These are phyloP conservation scores for Dascillus cervinus DNA, from an alignment of 2,888 invertebrate species.

Conservation along the genomic window DNA sequence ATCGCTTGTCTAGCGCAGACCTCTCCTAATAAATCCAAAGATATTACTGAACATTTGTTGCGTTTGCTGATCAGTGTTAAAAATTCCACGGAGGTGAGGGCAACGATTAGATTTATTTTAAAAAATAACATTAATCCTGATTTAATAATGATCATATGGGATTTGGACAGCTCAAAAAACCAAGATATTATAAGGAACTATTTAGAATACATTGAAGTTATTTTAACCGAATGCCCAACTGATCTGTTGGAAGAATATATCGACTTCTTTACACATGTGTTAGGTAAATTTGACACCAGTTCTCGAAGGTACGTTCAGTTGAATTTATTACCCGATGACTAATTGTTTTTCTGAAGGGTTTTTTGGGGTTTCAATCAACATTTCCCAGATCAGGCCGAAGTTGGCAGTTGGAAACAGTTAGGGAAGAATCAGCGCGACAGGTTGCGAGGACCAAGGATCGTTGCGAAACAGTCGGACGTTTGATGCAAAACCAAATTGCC, in stretches of 20 bases:
- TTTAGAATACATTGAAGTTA: slow-evolving; percentile 75
- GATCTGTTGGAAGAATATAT: slow-evolving; percentile 76
- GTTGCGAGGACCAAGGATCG: no score
- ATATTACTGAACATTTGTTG: slow-evolving; percentile 75
- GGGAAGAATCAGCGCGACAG: no score
- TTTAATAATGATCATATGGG: slow-evolving; percentile 67
- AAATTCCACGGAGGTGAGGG: slow-evolving; percentile 87
- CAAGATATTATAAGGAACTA: slow-evolving; percentile 77
- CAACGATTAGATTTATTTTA: slow-evolving; percentile 87
- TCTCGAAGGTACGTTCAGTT: slow-evolving; percentile 62
- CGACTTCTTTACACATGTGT: slow-evolving; percentile 67
- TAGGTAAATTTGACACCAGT: slow-evolving; percentile 73
- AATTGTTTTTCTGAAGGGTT: slow-evolving; percentile 51
- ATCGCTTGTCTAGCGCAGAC: slow-evolving; percentile 86
- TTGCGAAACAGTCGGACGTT: no score
- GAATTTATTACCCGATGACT: slow-evolving; percentile 2
- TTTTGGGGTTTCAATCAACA: slow-evolving; percentile 84
- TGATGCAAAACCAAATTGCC: no score
- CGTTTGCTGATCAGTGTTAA: slow-evolving; percentile 81
- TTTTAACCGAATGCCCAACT: slow-evolving; percentile 84
- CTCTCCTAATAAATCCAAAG: slow-evolving; percentile 75
- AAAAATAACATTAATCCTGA: slow-evolving; percentile 74
- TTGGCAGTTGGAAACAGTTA: no score
- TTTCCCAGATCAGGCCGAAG: slow-evolving; percentile 86
- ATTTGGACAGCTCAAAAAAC: slow-evolving; percentile 75